phyloP scores from a whole-genome alignment of 2,113 vertebrate species.

The Elachura formosa region DNA sequence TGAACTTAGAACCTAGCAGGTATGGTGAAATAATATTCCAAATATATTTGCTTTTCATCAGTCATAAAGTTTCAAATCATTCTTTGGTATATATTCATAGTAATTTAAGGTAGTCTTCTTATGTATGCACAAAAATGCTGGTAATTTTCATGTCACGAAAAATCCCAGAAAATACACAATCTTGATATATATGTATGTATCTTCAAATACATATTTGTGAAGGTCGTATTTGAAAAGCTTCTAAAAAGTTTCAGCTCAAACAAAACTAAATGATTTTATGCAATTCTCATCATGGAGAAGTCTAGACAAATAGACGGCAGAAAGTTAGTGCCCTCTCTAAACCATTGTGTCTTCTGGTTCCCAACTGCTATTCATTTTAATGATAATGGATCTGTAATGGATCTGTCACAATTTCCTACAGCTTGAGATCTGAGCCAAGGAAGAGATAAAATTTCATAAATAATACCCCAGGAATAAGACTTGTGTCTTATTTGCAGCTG shows the following conservation, averaged over 20 bases:
- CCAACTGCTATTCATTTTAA: not conserved
- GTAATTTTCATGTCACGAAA: not conserved
- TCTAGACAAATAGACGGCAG: slow-evolving; percentile 11
- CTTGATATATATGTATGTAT: not conserved
- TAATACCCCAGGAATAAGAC: not conserved
- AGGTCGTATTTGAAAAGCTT: not conserved
- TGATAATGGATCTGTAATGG: slow-evolving; percentile 2
- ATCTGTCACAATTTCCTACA: not conserved
- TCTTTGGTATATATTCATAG: not conserved
- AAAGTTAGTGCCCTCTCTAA: slow-evolving; percentile 18
- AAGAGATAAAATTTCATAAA: slow-evolving; percentile 7
- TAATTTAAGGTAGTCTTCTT: not conserved
- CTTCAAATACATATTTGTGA: not conserved
- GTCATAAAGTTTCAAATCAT: not conserved
- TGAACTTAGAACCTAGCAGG: not conserved
- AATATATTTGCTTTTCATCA: not conserved
- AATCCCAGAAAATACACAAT: not conserved
- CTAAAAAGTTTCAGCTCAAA: not conserved
- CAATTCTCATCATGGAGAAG: not conserved
- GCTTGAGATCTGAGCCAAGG: not conserved
- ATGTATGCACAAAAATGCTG: not conserved
- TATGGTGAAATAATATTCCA: not conserved
- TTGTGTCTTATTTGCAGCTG: not conserved
- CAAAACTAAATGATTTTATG: not conserved
- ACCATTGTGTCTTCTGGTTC: slow-evolving; percentile 19